phyloP scores from a whole-genome alignment of 1,140 invertebrate species.

The Heliconius hermathena region DNA sequence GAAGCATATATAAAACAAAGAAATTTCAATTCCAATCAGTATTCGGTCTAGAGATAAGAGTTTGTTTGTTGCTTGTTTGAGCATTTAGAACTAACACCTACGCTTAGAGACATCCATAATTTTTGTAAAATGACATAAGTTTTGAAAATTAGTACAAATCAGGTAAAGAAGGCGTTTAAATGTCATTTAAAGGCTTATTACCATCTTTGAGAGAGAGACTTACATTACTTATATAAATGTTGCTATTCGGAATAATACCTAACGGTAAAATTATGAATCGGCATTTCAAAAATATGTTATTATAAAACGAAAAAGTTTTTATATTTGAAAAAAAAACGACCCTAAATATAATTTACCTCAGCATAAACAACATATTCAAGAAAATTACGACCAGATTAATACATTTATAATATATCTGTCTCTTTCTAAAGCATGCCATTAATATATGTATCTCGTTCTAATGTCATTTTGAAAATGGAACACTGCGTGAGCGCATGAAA shows the following conservation, averaged over 20 bases:
- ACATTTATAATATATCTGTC: conserved; percentile 69
- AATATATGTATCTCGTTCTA: conserved; percentile 46
- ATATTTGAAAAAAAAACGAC: conserved; percentile 27
- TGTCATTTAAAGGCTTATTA: background rate
- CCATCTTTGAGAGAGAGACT: background rate
- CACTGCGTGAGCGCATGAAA: conserved; percentile 74
- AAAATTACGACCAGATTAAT: conserved; percentile 77
- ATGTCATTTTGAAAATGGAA: conserved; percentile 75
- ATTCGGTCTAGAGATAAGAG: too few relatives aligned
- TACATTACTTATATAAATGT: background rate
- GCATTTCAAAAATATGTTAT: conserved; percentile 36
- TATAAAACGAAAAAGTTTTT: conserved; percentile 16
- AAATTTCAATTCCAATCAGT: too few relatives aligned
- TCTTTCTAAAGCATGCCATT: conserved; percentile 41
- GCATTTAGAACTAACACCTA: too few relatives aligned
- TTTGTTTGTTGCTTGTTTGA: too few relatives aligned
- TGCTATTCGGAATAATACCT: background rate
- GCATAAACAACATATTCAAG: conserved; percentile 69
- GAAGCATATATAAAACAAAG: too few relatives aligned
- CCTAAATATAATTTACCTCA: conserved; percentile 53
- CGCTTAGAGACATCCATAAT: too few relatives aligned
- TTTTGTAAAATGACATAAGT: too few relatives aligned
- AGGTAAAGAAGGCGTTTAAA: background rate
- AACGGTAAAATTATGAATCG: background rate
- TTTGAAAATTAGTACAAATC: too few relatives aligned